Conservation (phyloP, 2,888 invertebrate genomes). For the Hydriomena furcata region DNA sequence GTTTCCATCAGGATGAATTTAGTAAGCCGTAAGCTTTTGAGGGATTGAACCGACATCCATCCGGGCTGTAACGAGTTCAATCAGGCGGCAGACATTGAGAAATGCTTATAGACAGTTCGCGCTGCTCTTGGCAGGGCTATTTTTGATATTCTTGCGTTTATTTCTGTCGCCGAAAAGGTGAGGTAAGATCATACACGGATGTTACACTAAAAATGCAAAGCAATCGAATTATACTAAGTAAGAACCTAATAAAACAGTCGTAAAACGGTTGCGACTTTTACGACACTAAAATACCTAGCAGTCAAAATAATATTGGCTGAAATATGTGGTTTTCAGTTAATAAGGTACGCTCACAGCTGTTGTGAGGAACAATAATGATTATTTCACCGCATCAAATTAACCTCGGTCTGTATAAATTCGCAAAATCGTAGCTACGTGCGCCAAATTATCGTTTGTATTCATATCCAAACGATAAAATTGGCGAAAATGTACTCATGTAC, state of each 20-base stretch:
- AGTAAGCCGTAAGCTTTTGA: conserved; percentile 52
- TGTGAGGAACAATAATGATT: not conserved
- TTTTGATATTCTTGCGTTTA: conserved; percentile 17
- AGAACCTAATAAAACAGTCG: too few species aligned
- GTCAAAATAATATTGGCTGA: too few species aligned
- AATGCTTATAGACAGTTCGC: conserved; percentile 29
- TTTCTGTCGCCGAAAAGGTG: conserved; percentile 17
- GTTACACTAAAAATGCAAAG: not conserved
- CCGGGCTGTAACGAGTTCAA: conserved; percentile 46
- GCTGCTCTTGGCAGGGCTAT: conserved; percentile 20
- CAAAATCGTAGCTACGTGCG: not conserved
- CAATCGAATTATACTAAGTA: not conserved
- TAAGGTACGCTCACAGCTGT: not conserved
- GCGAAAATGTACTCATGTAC: too few species aligned
- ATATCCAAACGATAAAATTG: too few species aligned
- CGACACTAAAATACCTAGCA: not conserved
- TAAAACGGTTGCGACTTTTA: too few species aligned
- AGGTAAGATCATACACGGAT: too few species aligned
- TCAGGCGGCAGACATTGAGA: conserved; percentile 37
- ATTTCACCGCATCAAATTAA: too few species aligned
- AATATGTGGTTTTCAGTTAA: not conserved
- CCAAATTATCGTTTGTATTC: not conserved
- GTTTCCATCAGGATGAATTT: conserved; percentile 43
- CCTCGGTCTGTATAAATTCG: too few species aligned
- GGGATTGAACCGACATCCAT: conserved; percentile 44